Base-by-base conservation (phyloP, 1,140 invertebrate genomes). In the Tetramorium parvispinum region DNA sequence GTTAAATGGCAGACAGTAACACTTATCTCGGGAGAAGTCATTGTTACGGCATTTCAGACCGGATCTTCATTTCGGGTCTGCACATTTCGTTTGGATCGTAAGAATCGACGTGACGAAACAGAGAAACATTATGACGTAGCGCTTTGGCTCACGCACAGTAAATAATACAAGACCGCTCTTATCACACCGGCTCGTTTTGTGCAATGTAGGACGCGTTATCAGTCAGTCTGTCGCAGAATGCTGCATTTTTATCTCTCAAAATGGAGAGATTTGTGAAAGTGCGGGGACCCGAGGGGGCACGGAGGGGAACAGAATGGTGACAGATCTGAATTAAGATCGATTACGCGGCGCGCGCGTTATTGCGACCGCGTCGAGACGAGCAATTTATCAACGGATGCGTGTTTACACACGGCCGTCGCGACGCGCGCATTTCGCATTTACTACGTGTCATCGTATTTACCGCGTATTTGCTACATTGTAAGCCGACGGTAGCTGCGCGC, bases 161-260 rank as follows among this genome's bases (percentile, higher is more conserved):
- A 89, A 90, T 89, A 90, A 89, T 53, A 40, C 65, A 70, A 86
- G 77, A 77, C 51, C 40, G 18, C 55, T 85, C 85, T 90, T 90
- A 90, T 90, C 89, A 83, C 85, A 61, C 51, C 82, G 70, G 76
- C 70, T 89, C 88, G 82, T 78, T 79, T 43, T 59, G 37, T 85
- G 85, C 79, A 89, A 90, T 90, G 81, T 90, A 88, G 89, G 65
- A 81, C 89, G 75, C 88, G 88, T 89, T 90, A 90, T 90, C 89
- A 85, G 32, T 21, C 68, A 87, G 71, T 87, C 88, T 75, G 73
- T 73, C 87, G 73, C 88, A 85, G 88, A 87, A 89, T 89, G 82
- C 85, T 89, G 88, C 88, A 79, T 85, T 89, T 89, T 89, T 89
- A 89, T 89, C 88, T 89, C 88, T 71, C 55, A 40, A 86, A 82